Evolutionary conservation across 2,113 vertebrate genomes (phyloP), one percentile per base, ranked within the genome.

Genomic region (human (Homo sapiens)): DNA sequence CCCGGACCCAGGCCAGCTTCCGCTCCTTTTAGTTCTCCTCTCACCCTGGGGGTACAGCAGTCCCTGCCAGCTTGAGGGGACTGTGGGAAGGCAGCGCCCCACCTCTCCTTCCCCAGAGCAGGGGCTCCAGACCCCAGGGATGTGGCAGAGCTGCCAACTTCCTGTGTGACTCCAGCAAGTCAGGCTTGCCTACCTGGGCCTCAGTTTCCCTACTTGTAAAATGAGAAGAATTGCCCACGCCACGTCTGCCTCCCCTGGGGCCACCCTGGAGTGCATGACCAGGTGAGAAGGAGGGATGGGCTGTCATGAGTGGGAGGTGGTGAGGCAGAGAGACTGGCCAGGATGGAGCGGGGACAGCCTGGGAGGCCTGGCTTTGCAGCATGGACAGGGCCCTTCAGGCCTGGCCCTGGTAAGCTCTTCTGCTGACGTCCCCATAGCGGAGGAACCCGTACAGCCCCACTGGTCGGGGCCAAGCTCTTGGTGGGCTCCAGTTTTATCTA

Each of bases 321-420:
- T 5, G 6, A 88, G 48, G 90, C 0, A 1, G 45, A 52, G 70
- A 38, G 61, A 91, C 40, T 1, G 0, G 73, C 75, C 30, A 32
- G 55, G 85, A 59, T 3, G 0, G 86, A 75, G 89, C 12, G n/a
- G 40, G 85, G 95, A 92, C 59, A 87, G 83, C 79, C 68, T 89
- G 85, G 73, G 64, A 81, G 93, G 73, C 43, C 93, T 43, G 61
- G 84, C 81, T 84, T 50, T 96, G 81, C 89, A 80, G 75, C 2
- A 45, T 48, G 57, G 81, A 57, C 66, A 78, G 18, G 64, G 76
- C 89, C 52, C 92, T 94, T 82, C 75, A 88, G 45, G 48, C 82
- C 89, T 4, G 32, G 82, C 92, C 64, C 84, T 78, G 72, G 72
- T 66, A 78, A 57, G 78, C 94, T 87, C 86, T 91, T 25, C 40